These are phyloP conservation scores for Neopelma chrysocephalum DNA, from an alignment of 2,797 vertebrate species.

Conservation along the genomic window DNA sequence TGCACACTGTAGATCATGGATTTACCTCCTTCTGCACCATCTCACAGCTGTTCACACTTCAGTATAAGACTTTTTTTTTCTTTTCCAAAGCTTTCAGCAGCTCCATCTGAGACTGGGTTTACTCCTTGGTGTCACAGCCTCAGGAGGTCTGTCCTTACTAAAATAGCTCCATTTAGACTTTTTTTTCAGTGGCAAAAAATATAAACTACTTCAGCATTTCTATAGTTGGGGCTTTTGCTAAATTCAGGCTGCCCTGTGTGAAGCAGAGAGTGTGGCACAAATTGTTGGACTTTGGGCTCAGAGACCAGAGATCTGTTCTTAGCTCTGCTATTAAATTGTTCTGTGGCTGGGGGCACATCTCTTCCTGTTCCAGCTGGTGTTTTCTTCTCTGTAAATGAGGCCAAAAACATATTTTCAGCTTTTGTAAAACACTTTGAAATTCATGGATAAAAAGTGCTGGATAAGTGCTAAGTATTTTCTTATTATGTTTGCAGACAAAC, in stretches of 20 bases:
- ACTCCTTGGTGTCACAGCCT: not conserved
- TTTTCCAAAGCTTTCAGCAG: constrained; percentile 9
- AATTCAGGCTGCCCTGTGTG: not conserved
- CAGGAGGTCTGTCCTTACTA: not conserved
- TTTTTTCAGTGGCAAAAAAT: not conserved
- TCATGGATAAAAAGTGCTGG: constrained; percentile 34
- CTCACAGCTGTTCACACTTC: not conserved
- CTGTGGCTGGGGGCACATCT: constrained; percentile 2
- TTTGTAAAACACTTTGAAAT: constrained; percentile 42
- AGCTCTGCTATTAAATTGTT: constrained; percentile 22
- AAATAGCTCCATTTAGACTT: not conserved
- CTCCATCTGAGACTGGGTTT: not conserved
- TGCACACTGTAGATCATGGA: constrained; percentile 13
- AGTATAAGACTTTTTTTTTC: not conserved
- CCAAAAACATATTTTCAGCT: not conserved
- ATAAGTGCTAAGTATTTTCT: constrained; percentile 61
- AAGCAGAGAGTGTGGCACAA: not conserved
- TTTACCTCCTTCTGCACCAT: constrained; percentile 25
- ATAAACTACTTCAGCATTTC: not conserved
- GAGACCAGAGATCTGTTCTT: not conserved
- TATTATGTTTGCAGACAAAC: constrained; percentile 52
- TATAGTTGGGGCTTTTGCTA: not conserved
- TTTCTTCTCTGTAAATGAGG: not conserved
- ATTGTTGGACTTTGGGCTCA: not conserved
- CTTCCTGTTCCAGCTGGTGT: constrained; percentile 28